Conservation (phyloP, 2,797 vertebrate genomes). For the Sciaenops ocellatus region DNA sequence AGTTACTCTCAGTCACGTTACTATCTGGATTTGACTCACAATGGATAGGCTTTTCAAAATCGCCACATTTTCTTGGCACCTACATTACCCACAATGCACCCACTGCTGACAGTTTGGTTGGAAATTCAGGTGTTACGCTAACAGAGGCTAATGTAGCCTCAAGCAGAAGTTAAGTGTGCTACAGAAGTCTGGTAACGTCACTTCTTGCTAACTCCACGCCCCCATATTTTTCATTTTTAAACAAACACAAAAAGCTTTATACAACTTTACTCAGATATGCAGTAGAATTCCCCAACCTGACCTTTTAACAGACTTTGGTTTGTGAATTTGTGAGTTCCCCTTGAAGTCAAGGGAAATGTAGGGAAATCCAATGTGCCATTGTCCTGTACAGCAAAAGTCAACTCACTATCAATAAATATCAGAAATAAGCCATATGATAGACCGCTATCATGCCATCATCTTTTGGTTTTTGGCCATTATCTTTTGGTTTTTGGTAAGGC, state of each 20-base stretch:
- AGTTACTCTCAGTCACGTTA: not conserved
- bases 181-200: not conserved
- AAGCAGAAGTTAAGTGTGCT: not conserved
- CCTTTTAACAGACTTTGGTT: not conserved
- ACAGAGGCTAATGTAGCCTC: not conserved
- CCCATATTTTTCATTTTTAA: not conserved
- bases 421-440: not conserved
- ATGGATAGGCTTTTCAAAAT: too few species aligned
- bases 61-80: not conserved
- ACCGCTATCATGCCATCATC: not conserved
- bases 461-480: too few species aligned
- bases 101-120: not conserved
- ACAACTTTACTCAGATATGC: not conserved
- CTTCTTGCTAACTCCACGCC: not conserved
- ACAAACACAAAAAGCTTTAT: not conserved
- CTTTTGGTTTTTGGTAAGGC: not conserved
- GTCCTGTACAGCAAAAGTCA: not conserved
- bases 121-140: not conserved
- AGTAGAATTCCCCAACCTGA: not conserved
- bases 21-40: not conserved
- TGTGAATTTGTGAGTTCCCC: not conserved
- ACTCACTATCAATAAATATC: not conserved
- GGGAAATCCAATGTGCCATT: not conserved
- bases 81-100: not conserved
- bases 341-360: slow-evolving; percentile 25